A percentile compares a stretch with the other conserved stretches of the same genome.
Evolutionary conservation across 2,797 vertebrate genomes (phyloP).

Genomic region (Chelidonichthys spinosus): DNA sequence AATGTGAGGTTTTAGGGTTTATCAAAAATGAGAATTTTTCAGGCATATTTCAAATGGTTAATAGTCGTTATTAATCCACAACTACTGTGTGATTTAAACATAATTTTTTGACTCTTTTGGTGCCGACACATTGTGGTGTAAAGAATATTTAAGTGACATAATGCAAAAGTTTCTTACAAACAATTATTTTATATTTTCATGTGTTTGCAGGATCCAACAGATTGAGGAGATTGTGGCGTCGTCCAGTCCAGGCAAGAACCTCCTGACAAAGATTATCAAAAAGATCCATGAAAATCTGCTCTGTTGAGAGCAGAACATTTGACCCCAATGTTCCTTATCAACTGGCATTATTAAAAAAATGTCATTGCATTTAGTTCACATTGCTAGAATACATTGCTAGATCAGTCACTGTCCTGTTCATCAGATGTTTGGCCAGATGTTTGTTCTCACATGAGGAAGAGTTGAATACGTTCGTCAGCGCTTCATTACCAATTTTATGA

Average conservation of each 20-base stretch:
- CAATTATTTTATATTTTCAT: not conserved
- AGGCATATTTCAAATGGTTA: too few relatives aligned
- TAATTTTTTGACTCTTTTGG: too few relatives aligned
- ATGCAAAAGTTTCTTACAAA: not conserved
- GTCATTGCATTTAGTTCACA: not conserved
- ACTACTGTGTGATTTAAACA: too few relatives aligned
- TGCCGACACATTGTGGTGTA: too few relatives aligned
- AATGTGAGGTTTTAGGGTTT: too few relatives aligned
- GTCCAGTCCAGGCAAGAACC: slow-evolving; percentile 70
- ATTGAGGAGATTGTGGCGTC: slow-evolving; percentile 75
- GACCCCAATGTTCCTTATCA: not conserved
- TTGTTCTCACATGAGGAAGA: not conserved
- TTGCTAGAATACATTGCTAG: not conserved
- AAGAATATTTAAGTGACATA: not conserved
- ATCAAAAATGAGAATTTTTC: too few relatives aligned
- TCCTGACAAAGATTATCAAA: slow-evolving; percentile 79
- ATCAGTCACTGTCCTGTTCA: not conserved
- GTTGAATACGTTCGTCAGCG: rapidly evolving
- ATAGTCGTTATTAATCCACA: too few relatives aligned
- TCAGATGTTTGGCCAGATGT: not conserved
- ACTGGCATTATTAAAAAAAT: not conserved
- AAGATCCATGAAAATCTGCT: slow-evolving; percentile 77
- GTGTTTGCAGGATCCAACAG: slow-evolving; percentile 72
- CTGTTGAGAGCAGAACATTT: slow-evolving; percentile 41
- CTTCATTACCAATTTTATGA: too few relatives aligned